A percentile compares a stretch with the other conserved stretches of the same genome.
These are phyloP conservation scores for Apistogramma diplotaenia DNA, from an alignment of 2,113 vertebrate genomes.

Conservation along the genomic window DNA sequence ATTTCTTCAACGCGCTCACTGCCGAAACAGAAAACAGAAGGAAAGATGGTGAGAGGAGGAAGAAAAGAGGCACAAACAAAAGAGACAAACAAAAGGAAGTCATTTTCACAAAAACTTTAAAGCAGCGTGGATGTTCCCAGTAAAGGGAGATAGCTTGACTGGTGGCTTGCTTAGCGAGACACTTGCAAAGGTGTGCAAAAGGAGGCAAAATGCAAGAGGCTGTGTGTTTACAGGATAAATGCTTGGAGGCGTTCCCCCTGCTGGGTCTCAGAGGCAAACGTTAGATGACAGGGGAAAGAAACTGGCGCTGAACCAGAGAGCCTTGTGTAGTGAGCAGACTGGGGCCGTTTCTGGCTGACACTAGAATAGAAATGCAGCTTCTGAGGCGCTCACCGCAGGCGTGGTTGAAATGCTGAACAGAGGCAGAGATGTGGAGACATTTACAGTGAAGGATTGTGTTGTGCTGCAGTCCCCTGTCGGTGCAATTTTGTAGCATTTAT, in stretches of 20 bases:
- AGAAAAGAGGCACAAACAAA: conserved; percentile 65
- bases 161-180: conserved; percentile 53
- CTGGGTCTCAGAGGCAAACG: conserved; percentile 66
- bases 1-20: conserved; percentile 72
- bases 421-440: conserved; percentile 45
- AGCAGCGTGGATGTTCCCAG: conserved; percentile 50
- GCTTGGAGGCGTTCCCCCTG: conserved; percentile 66
- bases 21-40: conserved; percentile 54
- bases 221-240: conserved; percentile 73
- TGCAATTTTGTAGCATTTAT: conserved; percentile 58
- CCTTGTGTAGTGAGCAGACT: conserved; percentile 60
- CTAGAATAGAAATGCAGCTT: conserved; percentile 67
- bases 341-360: conserved; percentile 67
- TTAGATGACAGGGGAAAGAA: conserved; percentile 66
- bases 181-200: conserved; percentile 57
- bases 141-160: conserved; percentile 64
- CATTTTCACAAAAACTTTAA: conserved; percentile 64
- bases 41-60: conserved; percentile 33
- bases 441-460: conserved; percentile 42
- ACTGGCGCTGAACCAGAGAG: conserved; percentile 58
- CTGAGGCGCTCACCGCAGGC: conserved; percentile 54
- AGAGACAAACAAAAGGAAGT: conserved; percentile 64
- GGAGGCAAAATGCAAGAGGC: conserved; percentile 49
- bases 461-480: conserved; percentile 16
- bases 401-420: conserved; percentile 57